phyloP scores from a whole-genome alignment of 2,113 vertebrate genomes.

The Clarias magur region DNA sequence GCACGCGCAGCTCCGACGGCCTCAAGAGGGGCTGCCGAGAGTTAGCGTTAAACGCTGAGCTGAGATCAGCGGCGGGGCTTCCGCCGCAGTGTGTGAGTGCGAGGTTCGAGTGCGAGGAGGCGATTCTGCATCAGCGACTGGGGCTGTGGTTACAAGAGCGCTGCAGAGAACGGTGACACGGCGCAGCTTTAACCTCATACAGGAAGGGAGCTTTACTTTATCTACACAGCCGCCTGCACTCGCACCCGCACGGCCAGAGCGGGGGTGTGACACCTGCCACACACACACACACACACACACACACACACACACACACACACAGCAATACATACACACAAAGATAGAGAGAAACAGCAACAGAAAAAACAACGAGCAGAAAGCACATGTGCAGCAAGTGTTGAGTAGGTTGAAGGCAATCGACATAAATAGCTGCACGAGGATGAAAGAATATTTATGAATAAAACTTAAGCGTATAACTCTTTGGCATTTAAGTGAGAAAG shows the following conservation, averaged over 20 bases:
- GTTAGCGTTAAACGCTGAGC: slow-evolving; percentile 23
- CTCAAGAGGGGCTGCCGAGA: slow-evolving; percentile 24
- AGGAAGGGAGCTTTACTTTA: slow-evolving; percentile 74
- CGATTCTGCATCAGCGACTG: slow-evolving; percentile 24
- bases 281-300: slow-evolving; percentile 43
- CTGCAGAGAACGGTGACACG: slow-evolving; percentile 48
- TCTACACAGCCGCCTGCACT: slow-evolving; percentile 66
- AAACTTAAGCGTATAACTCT: not conserved
- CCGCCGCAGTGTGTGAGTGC: not conserved
- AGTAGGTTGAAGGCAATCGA: not conserved
- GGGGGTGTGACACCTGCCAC: slow-evolving; percentile 74
- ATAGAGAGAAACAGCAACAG: slow-evolving; percentile 14
- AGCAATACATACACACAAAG: slow-evolving; percentile 30
- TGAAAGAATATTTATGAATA: slow-evolving; percentile 10
- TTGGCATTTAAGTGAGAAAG: not conserved
- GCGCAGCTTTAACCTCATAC: slow-evolving; percentile 68
- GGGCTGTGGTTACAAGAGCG: slow-evolving; percentile 48
- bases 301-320: slow-evolving; percentile 45
- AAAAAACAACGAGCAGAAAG: slow-evolving; percentile 28
- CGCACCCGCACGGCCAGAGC: slow-evolving; percentile 67
- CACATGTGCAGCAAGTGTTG: slow-evolving; percentile 10
- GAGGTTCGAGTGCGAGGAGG: slow-evolving; percentile 14
- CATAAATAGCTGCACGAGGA: not conserved
- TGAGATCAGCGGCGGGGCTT: slow-evolving; percentile 44
- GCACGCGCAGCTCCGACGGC: slow-evolving; percentile 49